Base-by-base conservation (phyloP, 64 coral and sea anemone species). In the Acropora tenuis region DNA sequence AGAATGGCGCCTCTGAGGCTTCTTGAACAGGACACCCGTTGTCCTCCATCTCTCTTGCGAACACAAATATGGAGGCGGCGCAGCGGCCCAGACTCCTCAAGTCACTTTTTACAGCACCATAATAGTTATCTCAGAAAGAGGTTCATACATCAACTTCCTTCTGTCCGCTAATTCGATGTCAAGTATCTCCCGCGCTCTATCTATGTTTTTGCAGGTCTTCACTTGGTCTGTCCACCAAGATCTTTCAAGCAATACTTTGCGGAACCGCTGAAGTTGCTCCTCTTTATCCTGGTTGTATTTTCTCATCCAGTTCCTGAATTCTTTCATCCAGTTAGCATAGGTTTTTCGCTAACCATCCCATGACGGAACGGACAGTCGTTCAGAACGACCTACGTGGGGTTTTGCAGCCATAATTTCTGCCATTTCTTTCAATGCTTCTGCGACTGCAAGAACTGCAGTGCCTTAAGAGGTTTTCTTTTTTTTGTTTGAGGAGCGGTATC, bases 371-470 rank as follows among this genome's bases (percentile, higher is more conserved):
- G 50, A 52, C 7, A 8, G 88, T 30, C 82, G 79, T 80, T 94
- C 79, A 89, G 89, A 30, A 9, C 87, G 71, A 69, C 88, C 45
- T 50, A 48, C 82, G 3, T 3, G 50, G 8, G 76, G 78, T 77
- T 95, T 95, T 20, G 77, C 41, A 75, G 90, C 94, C 79, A 92
- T 80, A 73, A 57, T 86, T 88, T 95, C 61, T 20, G 83, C 94
- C 93, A 95, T 95, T 49, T 92, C 80, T 78, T 69, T 82, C 4
- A 95, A 12, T 75, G 94, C 94, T 2, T 78, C 83, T 9, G 89
- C 82, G 46, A 95, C 86, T 78, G 41, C 50, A 52, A 52, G 50
- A 52, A 52, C 50, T 52, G 50, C 50, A 7, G 50, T 52, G 50
- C 50, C 7, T 7, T 52, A 3, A 52, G 50, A 4, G 50, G 50